Evolutionary conservation across 2,113 vertebrate species (phyloP).

Genomic region (Campylomormyrus numenius): DNA sequence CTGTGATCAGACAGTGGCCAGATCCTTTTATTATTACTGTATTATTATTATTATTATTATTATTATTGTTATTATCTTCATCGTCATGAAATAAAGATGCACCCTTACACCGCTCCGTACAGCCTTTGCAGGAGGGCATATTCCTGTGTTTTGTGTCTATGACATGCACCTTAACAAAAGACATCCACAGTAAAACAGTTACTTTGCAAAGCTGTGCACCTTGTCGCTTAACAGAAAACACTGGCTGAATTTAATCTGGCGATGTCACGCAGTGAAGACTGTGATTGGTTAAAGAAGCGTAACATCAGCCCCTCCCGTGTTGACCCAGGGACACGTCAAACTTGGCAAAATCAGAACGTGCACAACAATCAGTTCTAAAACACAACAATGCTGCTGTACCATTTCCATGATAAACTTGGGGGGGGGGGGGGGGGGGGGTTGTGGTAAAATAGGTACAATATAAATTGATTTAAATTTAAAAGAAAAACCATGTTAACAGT

Average conservation of each 20-base stretch:
- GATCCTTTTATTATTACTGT: background rate
- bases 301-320: background rate
- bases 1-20: background rate
- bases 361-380: background rate
- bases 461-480: background rate
- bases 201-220: background rate
- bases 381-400: background rate
- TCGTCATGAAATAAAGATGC: background rate
- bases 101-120: background rate
- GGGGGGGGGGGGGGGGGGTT: background rate
- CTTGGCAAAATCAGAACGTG: background rate
- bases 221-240: background rate
- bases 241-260: background rate
- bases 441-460: background rate
- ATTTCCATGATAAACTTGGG: background rate
- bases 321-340: background rate
- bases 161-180: background rate
- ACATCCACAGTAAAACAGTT: background rate
- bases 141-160: background rate
- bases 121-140: background rate
- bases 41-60: background rate
- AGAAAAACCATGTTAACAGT: background rate
- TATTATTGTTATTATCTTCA: background rate
- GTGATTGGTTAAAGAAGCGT: background rate
- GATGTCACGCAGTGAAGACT: background rate